Conservation (phyloP, 2,113 vertebrate genomes). For the Cololabis saira region DNA sequence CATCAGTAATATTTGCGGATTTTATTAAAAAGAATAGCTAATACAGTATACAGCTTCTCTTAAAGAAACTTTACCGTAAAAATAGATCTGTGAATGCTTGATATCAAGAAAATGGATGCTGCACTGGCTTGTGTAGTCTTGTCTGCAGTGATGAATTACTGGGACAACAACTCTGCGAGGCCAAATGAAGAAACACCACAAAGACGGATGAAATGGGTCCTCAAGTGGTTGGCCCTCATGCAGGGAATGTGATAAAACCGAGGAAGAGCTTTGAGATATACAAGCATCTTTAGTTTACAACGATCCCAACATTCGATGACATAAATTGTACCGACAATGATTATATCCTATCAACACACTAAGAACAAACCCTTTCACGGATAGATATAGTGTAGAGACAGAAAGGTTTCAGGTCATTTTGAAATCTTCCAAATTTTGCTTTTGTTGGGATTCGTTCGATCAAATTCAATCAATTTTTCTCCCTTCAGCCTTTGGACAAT, state of each 20-base stretch:
- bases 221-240: constrained; percentile 13
- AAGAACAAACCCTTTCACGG: neutral
- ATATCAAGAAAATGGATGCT: neutral
- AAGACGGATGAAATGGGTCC: constrained; percentile 1
- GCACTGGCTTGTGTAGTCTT: neutral
- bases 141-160: constrained; percentile 19
- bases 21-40: neutral
- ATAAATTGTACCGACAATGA: constrained; percentile 3
- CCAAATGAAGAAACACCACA: constrained; percentile 9
- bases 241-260: constrained; percentile 22
- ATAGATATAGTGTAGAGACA: too few relatives aligned
- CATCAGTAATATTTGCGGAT: constrained; percentile 29
- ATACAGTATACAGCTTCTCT: constrained; percentile 4
- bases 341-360: constrained; percentile 1
- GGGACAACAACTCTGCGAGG: constrained; percentile 33
- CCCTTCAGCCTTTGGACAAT: too few relatives aligned
- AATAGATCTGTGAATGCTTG: constrained; percentile 1
- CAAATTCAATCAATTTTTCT: too few relatives aligned
- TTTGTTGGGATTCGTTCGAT: too few relatives aligned
- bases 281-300: constrained; percentile 19
- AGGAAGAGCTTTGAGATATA: constrained; percentile 21
- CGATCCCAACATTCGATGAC: neutral
- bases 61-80: constrained; percentile 5
- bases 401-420: too few relatives aligned
- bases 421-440: too few relatives aligned